Evolutionary conservation across 2,797 vertebrate genomes (phyloP), one percentile per base, ranked within the genome.

Genomic region (Darevskia mixta): DNA sequence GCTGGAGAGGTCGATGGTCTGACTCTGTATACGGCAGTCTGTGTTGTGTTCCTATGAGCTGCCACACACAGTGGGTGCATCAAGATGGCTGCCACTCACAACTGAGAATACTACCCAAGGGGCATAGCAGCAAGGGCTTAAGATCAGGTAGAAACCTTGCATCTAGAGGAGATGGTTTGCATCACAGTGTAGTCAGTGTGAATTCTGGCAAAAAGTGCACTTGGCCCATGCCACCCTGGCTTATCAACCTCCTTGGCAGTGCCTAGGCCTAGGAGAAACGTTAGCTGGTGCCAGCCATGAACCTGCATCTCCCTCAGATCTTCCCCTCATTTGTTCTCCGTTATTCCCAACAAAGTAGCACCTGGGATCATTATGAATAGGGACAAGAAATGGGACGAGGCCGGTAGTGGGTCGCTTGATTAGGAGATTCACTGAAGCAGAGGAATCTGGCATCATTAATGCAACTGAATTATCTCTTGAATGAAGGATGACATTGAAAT

Each of bases 391-490:
- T 66, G 35, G 35, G 27, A 83, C 66, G 85, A 61, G 27, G 3
- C 23, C 71, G 80, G 66, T 88, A 90, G 66, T 82, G 75, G 18
- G 79, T 71, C 41, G 17, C 23, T 35, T 73, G 0, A 1, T n/a
- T 86, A 88, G 83, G 84, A 73, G 86, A 75, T 86, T 86, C 83
- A 72, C 18, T 15, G 76, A 87, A 81, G 64, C 64, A 45, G 17
- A 1, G 32, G 35, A 67, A 45, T 71, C 79, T 32, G 15, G 4
- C 85, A 83, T 0, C 43, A 85, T 80, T 86, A 79, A 81, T 20
- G 25, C 43, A 69, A 64, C 0, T 0, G 80, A 61, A 7, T 90
- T 82, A 85, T 88, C 83, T 67, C 49, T 45, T 2, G 81, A 86
- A 86, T 64, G 18, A 49, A 49, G 43, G 76, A 8, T 82, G 27